A percentile compares a stretch with the other conserved stretches of the same genome.
Evolutionary conservation across 2,113 vertebrate genomes (phyloP).

Genomic region (Cyprinodon brontotheroides): DNA sequence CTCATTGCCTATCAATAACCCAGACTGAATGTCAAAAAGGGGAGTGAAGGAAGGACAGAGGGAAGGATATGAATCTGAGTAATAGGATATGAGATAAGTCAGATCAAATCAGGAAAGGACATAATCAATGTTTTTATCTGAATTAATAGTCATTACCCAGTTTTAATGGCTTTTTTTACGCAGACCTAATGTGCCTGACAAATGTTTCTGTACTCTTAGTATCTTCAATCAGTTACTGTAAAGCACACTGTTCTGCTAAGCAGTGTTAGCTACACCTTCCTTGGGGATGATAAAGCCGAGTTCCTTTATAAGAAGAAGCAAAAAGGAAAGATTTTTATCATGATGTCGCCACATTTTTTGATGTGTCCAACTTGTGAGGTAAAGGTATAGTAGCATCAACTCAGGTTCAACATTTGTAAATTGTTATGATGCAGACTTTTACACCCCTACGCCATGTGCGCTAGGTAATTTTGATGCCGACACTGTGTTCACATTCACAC

Average conservation of each 20-base stretch:
- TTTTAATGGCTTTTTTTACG: too few relatives aligned
- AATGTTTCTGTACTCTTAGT: neutral
- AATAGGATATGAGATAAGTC: constrained; percentile 32
- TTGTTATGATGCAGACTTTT: neutral
- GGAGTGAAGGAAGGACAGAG: constrained; percentile 20
- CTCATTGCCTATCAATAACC: constrained; percentile 59
- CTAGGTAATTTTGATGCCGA: neutral
- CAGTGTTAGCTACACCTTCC: too few relatives aligned
- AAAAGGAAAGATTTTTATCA: too few relatives aligned
- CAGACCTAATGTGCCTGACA: neutral
- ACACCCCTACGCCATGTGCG: neutral
- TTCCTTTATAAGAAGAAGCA: too few relatives aligned
- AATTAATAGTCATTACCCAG: neutral
- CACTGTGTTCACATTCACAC: neutral
- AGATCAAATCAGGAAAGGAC: constrained; percentile 15
- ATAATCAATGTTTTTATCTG: constrained; percentile 5
- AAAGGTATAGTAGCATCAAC: neutral
- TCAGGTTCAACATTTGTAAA: neutral
- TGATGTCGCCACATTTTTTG: too few relatives aligned
- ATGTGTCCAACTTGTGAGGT: neutral
- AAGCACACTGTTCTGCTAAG: neutral
- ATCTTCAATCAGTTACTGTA: neutral
- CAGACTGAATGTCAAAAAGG: constrained; percentile 43
- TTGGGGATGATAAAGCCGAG: neutral
- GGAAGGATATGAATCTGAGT: constrained; percentile 22